Percentiles rank a stretch among this genome's conserved stretches.
These are phyloP conservation scores for Tarsius wallacei DNA, from an alignment of 2,797 vertebrate species.

Conservation along the genomic window DNA sequence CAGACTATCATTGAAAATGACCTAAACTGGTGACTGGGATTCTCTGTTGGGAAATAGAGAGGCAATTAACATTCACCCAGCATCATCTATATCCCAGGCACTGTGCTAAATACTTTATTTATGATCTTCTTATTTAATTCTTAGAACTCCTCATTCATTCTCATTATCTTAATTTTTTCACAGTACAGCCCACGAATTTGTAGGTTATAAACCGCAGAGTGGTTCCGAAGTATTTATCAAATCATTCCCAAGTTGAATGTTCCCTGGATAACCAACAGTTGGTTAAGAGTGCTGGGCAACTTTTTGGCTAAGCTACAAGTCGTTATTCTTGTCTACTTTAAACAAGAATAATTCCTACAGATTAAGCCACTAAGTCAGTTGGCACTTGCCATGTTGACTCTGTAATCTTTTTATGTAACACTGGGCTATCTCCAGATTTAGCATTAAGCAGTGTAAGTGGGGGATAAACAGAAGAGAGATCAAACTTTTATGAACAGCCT, in stretches of 20 bases:
- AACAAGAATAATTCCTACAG: background rate
- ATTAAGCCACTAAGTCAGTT: conserved; percentile 31
- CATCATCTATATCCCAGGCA: background rate
- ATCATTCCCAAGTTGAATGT: background rate
- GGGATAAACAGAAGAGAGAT: background rate
- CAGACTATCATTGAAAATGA: background rate
- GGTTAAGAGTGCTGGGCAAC: background rate
- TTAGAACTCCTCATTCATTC: conserved; percentile 21
- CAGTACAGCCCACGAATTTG: background rate
- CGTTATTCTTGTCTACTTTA: conserved; percentile 21
- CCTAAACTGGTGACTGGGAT: background rate
- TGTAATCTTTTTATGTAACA: background rate
- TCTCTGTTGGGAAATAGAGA: background rate
- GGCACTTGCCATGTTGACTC: background rate
- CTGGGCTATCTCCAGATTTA: background rate
- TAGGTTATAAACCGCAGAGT: background rate
- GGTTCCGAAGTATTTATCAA: conserved; percentile 43
- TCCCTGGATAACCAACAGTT: background rate
- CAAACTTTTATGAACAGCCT: background rate
- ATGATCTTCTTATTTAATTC: background rate
- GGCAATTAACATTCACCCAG: background rate
- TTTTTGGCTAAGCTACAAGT: background rate
- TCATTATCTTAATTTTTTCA: background rate
- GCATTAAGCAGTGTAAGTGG: conserved; percentile 9
- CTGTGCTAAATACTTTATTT: background rate